Evolutionary conservation across 2,888 invertebrate genomes (phyloP), one percentile per base, ranked within the genome.

Genomic region (Rhamnusium bicolor): DNA sequence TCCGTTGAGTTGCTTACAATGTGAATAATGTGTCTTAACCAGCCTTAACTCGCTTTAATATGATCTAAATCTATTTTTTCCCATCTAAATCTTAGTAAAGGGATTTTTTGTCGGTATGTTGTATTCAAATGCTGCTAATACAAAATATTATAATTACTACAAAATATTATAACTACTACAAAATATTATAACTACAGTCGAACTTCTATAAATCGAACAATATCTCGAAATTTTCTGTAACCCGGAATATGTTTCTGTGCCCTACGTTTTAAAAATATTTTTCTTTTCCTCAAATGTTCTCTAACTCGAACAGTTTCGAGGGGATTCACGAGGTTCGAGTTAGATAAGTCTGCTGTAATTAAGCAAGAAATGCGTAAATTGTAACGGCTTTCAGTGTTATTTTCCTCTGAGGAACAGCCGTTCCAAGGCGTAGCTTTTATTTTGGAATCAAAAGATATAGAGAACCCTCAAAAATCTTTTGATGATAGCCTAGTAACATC

Each of bases 1-100:
- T 60, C 56, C 46, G 51, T 32, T 24, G 49, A 29, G 10, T 56
- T 62, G 58, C 58, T 72, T 72, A 56, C 53, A 18, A 47, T 72
- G 10, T 2, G 40, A 62, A 54, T 51, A 69, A 69, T 24, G 8
- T 21, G 8, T 19, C 51, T 51, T 51, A 18, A 51, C 16, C 7
- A 18, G 19, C 51, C 51, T 51, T 51, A 51, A 19, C 51, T 51
- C 16, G 1, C 5, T 40, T 10, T 51, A 51, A 51, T 51, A 12
- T 8, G 19, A 12, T 47, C 7, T 2, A 14, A 47, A 47, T n/a
- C 47, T 2, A 47, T 14, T 14, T 47, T 47, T 6, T n/a, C 46
- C n/a, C 14, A 47, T 47, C 46, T 1, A 14, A n/a, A n/a, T n/a
- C n/a, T n/a, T n/a, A 10, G 14, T 47, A 6, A 47, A n/a, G 12